phyloP scores from a whole-genome alignment of 1,140 invertebrate genomes.

The Lordiphosa clarofinis region DNA sequence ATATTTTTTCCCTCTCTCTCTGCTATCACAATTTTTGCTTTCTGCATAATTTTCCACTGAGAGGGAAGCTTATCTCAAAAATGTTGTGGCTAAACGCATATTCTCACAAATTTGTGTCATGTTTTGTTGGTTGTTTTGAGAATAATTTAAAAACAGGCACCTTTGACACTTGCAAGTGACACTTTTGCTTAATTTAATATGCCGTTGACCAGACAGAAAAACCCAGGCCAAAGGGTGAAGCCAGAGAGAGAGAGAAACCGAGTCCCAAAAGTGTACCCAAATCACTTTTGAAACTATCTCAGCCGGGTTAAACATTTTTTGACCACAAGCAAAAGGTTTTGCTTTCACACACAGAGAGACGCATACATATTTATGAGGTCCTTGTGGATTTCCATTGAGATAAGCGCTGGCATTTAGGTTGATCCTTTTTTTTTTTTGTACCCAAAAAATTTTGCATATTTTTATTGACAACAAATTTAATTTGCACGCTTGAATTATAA shows the following conservation, averaged over 20 bases:
- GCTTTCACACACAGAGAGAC: slow-evolving; percentile 21
- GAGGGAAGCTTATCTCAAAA: slow-evolving; percentile 50
- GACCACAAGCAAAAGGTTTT: slow-evolving; percentile 61
- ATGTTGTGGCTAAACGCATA: slow-evolving; percentile 68
- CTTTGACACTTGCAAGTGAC: slow-evolving; percentile 76
- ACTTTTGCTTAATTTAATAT: slow-evolving; percentile 75
- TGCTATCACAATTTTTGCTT: slow-evolving; percentile 45
- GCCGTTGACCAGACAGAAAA: slow-evolving; percentile 59
- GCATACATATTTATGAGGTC: slow-evolving; percentile 71
- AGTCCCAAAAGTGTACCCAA: slow-evolving; percentile 73
- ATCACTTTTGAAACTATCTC: slow-evolving; percentile 77
- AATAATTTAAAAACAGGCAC: slow-evolving; percentile 76
- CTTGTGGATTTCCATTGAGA: slow-evolving; percentile 71
- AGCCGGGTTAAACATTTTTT: slow-evolving; percentile 51
- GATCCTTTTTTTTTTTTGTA: slow-evolving; percentile 33
- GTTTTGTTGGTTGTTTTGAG: slow-evolving; percentile 57
- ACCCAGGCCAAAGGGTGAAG: not conserved
- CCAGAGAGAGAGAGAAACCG: slow-evolving; percentile 28
- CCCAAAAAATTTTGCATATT: slow-evolving; percentile 33
- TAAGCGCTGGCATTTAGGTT: slow-evolving; percentile 62
- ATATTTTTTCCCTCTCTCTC: slow-evolving; percentile 18
- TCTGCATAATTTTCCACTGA: slow-evolving; percentile 71
- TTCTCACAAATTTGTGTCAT: slow-evolving; percentile 72
- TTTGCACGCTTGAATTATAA: slow-evolving; percentile 51
- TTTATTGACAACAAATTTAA: slow-evolving; percentile 58